Evolutionary conservation across 2,113 vertebrate species (phyloP), one percentile per base, ranked within the genome.

Genomic region (Oryzias melastigma): DNA sequence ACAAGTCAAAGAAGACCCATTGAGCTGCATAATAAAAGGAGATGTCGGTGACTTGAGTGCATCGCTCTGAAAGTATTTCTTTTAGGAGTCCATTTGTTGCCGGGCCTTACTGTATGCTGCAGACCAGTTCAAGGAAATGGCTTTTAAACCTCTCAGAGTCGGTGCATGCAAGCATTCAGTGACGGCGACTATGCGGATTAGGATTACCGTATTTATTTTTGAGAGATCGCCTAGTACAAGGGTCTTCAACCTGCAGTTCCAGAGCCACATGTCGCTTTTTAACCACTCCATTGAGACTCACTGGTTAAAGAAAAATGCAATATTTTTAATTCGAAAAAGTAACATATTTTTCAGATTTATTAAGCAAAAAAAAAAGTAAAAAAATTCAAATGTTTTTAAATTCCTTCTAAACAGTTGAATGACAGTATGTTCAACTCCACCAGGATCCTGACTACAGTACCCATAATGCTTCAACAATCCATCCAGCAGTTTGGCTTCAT

Each of bases 1-100:
- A 74, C 68, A 71, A 35, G 81, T 85, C 71, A 77, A 73, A 86
- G 78, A 49, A 81, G 86, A 84, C 80, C 35, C 8, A 35, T 12
- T 35, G 35, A 35, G 80, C 88, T 85, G 87, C 24, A 69, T 63
- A 64, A 22, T 22, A 22, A 22, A 49, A 29, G 58, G 51, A 20
- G 46, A 47, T 47, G 12, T 47, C 19, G n/a, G 19, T 68, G 73
- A 71, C 62, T 81, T 78, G 50, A 70, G 83, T 65, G 75, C 62
- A 78, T 77, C 75, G 68, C 67, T 83, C 62, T 59, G 17, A 69
- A 82, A 83, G 58, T 74, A 66, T 80, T 81, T 75, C 60, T 80
- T 73, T 35, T 77, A 67, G 72, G 75, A 48, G 50, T 62, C 45
- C 49, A 71, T 73, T 75, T 75, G 77, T 73, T 55, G 59, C 29